These are phyloP conservation scores for Cyprinodon tularosa DNA, from an alignment of 2,113 vertebrate species.

Conservation along the genomic window DNA sequence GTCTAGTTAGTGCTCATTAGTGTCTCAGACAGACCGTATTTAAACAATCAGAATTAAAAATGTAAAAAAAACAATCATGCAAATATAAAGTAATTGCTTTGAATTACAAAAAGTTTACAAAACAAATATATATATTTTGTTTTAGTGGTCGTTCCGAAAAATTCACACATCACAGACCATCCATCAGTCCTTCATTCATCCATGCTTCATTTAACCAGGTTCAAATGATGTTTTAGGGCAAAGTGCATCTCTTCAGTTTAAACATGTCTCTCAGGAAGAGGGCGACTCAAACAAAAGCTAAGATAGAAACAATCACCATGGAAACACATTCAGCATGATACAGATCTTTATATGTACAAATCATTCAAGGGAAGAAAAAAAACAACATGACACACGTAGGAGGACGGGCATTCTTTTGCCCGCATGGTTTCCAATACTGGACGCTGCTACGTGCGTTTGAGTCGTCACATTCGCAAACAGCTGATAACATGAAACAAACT, in stretches of 20 bases:
- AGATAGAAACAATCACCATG: slow-evolving; percentile 61
- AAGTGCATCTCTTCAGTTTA: slow-evolving; percentile 94
- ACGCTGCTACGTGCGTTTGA: slow-evolving; percentile 24
- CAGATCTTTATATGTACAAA: slow-evolving; percentile 82
- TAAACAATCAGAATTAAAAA: slow-evolving; percentile 19
- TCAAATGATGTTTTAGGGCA: slow-evolving; percentile 81
- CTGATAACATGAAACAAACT: slow-evolving; percentile 33
- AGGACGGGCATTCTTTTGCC: slow-evolving; percentile 11
- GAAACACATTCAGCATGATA: slow-evolving; percentile 84
- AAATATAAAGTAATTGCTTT: slow-evolving; percentile 16
- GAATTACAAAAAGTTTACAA: slow-evolving; percentile 64
- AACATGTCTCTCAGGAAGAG: slow-evolving; percentile 75
- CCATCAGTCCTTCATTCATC: slow-evolving; percentile 55
- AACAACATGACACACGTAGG: slow-evolving; percentile 20
- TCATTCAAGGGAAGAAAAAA: slow-evolving; percentile 72
- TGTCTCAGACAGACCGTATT: slow-evolving; percentile 2
- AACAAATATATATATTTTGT: slow-evolving; percentile 28
- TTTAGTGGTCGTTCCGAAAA: slow-evolving; percentile 71
- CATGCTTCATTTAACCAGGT: slow-evolving; percentile 37
- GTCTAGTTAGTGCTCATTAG: slow-evolving; percentile 19
- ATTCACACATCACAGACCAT: slow-evolving; percentile 29
- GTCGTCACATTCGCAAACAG: slow-evolving; percentile 74
- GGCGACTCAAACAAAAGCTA: slow-evolving; percentile 25
- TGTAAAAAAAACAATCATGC: slow-evolving; percentile 47
- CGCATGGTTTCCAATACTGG: slow-evolving; percentile 8